Conservation (phyloP, 1,140 invertebrate genomes). For the Drosophila nigrodunni region DNA sequence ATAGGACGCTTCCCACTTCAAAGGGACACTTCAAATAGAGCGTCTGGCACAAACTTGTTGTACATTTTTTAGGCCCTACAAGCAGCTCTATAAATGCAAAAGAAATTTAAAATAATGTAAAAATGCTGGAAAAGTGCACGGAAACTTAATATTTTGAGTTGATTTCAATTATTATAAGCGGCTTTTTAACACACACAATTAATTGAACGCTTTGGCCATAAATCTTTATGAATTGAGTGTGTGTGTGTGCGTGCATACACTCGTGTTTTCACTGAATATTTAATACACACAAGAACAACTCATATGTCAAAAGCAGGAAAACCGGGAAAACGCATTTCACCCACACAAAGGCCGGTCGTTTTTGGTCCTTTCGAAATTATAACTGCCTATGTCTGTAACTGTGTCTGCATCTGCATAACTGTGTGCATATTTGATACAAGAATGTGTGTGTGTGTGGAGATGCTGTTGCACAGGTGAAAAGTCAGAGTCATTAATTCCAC, state of each 20-base stretch:
- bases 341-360: conserved; percentile 60
- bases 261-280: conserved; percentile 55
- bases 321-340: conserved; percentile 57
- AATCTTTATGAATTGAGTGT: conserved; percentile 37
- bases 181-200: conserved; percentile 50
- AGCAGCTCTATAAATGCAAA: conserved; percentile 52
- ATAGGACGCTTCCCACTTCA: conserved; percentile 48
- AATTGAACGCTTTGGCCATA: conserved; percentile 35
- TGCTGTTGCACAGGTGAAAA: conserved; percentile 74
- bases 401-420: neutral
- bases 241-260: conserved; percentile 19
- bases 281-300: conserved; percentile 56
- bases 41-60: conserved; percentile 63
- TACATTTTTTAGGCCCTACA: conserved; percentile 33
- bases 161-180: conserved; percentile 67
- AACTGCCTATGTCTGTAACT: conserved; percentile 37
- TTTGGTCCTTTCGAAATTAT: conserved; percentile 64
- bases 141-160: conserved; percentile 31
- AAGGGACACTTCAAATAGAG: conserved; percentile 58
- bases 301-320: conserved; percentile 75
- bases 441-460: conserved; percentile 15
- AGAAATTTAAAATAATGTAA: neutral
- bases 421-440: conserved; percentile 10
- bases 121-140: neutral
- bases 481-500: conserved; percentile 77